Evolutionary conservation across 2,113 vertebrate species (phyloP), one percentile per base, ranked within the genome.

Genomic region (Dicrurus megarhynchus): DNA sequence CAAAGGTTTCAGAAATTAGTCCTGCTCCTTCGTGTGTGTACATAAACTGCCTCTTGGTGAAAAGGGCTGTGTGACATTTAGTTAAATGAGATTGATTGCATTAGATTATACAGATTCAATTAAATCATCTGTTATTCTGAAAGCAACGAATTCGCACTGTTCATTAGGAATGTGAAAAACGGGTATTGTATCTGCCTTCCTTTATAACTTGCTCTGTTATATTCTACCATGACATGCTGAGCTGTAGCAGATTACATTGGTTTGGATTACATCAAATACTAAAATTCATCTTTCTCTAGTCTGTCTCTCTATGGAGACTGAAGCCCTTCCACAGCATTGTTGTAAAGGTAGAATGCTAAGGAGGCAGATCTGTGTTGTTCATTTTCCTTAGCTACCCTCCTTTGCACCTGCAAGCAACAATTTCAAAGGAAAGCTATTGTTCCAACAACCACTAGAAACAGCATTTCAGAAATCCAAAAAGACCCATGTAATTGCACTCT

Each of bases 51-150:
- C 77, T 94, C 79, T 90, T 81, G 80, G 90, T 96, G 91, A 96
- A 95, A 79, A 94, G 93, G 69, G 77, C 90, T 97, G 87, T 95
- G 95, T 96, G 95, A 96, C 95, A 96, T 96, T 97, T 95, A 91
- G 94, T 91, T 96, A 97, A 96, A 97, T 94, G 89, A 96, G 95
- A 96, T 95, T 94, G 95, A 97, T 96, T 96, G 61, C 96, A 80
- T 93, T 95, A 96, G 92, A 94, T 93, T 95, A 79, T 93, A 94
- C 87, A 90, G 90, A 97, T 96, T 90, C 97, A 98, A 96, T 97
- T 96, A 95, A 98, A 97, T 94, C 79, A 97, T 95, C 68, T 73
- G 83, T 97, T 98, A 96, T 97, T 95, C 94, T 97, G 91, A 96
- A 96, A 95, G 87, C 88, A 92, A 79, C 24, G 2, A 97, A 97